A percentile compares a stretch with the other conserved stretches of the same genome.
phyloP scores from a whole-genome alignment of 1,140 invertebrate genomes.

The Dinothrombium tinctorium region DNA sequence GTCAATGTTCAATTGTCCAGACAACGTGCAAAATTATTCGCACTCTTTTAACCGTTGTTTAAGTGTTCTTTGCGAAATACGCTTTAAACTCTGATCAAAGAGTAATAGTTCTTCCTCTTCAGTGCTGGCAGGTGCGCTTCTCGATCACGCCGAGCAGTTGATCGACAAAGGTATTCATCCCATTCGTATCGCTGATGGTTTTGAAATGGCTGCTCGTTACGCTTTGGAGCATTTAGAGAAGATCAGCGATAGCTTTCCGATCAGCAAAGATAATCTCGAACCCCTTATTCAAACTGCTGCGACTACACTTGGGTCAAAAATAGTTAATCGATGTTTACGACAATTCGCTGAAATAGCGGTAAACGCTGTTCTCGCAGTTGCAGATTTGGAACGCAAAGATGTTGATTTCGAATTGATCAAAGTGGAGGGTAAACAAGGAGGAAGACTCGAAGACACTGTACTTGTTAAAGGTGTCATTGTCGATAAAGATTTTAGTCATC shows the following conservation, averaged over 20 bases:
- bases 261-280: conserved; percentile 55
- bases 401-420: conserved; percentile 99
- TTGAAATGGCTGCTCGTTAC: conserved; percentile 79
- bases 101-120: conserved; percentile 16
- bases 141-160: conserved; percentile 81
- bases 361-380: conserved; percentile 75
- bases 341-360: conserved; percentile 99
- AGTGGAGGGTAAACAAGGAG: conserved; percentile 93
- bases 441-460: conserved; percentile 86
- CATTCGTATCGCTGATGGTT: conserved; percentile 94
- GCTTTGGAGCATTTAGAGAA: conserved; percentile 64
- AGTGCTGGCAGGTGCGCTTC: conserved; percentile 62
- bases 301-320: conserved; percentile 98
- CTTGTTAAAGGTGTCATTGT: conserved; percentile 89
- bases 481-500: conserved; percentile 97
- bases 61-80: neutral
- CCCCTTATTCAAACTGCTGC: conserved; percentile 81
- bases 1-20: conserved; percentile 2
- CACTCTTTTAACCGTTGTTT: conserved; percentile 6
- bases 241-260: conserved; percentile 69
- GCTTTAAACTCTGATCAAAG: conserved; percentile 1
- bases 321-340: conserved; percentile 49
- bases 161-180: conserved; percentile 95
- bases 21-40: conserved; percentile 5
- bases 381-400: conserved; percentile 75